Conservation (phyloP, 1,140 invertebrate species). For the Zaprionus lachaisei region DNA sequence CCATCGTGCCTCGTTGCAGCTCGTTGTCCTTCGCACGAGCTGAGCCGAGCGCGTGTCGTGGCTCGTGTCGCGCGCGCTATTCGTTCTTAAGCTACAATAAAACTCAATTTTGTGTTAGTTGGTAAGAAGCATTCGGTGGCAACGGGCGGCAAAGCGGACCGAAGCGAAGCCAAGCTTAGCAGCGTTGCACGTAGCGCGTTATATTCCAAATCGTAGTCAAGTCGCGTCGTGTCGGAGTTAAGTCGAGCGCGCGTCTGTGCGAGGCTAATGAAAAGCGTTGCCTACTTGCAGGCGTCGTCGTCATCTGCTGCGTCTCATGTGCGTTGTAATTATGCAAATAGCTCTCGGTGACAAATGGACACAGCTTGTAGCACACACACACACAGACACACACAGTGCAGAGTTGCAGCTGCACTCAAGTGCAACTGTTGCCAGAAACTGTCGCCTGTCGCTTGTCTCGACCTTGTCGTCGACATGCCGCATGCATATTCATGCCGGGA, state of each 20-base stretch:
- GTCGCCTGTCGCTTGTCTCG: conserved; percentile 28
- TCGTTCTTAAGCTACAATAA: conserved; percentile 76
- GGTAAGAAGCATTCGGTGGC: conserved; percentile 77
- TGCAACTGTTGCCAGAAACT: conserved; percentile 66
- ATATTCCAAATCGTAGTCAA: conserved; percentile 23
- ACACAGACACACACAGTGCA: no score
- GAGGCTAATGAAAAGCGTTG: conserved; percentile 48
- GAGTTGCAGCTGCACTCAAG: conserved; percentile 55
- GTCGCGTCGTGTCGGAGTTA: conserved; percentile 21
- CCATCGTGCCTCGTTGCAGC: no score
- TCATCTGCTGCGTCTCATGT: conserved; percentile 54
- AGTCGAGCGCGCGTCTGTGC: not conserved
- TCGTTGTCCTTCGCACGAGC: not conserved
- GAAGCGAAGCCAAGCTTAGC: not conserved
- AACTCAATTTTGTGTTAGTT: conserved; percentile 76
- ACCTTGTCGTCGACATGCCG: conserved; percentile 66
- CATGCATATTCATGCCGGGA: conserved; percentile 76
- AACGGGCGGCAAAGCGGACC: conserved; percentile 70
- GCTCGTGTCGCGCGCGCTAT: conserved; percentile 9
- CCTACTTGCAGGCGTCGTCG: conserved; percentile 45
- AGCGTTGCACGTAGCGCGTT: conserved; percentile 20
- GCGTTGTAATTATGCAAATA: conserved; percentile 80
- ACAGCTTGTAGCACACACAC: not conserved
- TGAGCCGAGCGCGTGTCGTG: not conserved
- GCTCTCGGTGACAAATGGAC: conserved; percentile 47